A percentile compares a stretch with the other conserved stretches of the same genome.
Evolutionary conservation across 2,113 vertebrate species (phyloP).

Genomic region (Argyrosomus japonicus): DNA sequence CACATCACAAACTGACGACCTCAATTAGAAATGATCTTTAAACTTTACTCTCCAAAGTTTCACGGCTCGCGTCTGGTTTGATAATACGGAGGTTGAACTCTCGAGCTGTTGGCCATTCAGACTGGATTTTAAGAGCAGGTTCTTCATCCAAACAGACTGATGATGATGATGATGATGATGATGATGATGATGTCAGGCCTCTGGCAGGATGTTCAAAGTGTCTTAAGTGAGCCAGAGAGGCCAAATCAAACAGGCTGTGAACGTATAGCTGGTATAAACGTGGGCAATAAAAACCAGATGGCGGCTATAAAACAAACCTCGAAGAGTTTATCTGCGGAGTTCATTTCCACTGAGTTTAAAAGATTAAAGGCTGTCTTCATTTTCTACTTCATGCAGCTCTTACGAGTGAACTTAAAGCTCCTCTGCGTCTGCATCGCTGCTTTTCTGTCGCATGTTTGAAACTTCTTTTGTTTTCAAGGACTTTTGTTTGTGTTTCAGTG

Average conservation of each 20-base stretch:
- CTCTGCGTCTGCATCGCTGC: no score
- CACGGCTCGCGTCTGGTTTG: not conserved
- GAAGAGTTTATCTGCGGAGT: not conserved
- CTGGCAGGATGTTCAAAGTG: constrained; percentile 46
- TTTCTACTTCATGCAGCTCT: not conserved
- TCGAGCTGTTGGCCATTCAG: not conserved
- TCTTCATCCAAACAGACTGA: constrained; percentile 10
- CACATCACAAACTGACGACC: constrained; percentile 8
- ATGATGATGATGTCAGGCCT: constrained; percentile 31
- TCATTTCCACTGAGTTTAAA: not conserved
- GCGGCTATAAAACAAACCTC: constrained; percentile 36
- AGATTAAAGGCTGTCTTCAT: not conserved
- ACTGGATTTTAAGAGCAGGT: constrained; percentile 6
- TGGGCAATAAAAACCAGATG: constrained; percentile 45
- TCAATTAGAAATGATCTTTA: not conserved
- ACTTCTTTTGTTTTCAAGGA: not conserved
- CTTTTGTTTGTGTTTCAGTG: not conserved
- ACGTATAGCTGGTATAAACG: constrained; percentile 10
- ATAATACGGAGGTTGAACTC: not conserved
- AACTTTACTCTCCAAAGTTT: not conserved
- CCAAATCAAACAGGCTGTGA: constrained; percentile 11
- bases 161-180: constrained; percentile 21
- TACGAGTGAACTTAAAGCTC: not conserved
- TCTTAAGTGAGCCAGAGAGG: not conserved
- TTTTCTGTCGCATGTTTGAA: not conserved